phyloP scores from a whole-genome alignment of 2,113 vertebrate species.

The Xenopus borealis region DNA sequence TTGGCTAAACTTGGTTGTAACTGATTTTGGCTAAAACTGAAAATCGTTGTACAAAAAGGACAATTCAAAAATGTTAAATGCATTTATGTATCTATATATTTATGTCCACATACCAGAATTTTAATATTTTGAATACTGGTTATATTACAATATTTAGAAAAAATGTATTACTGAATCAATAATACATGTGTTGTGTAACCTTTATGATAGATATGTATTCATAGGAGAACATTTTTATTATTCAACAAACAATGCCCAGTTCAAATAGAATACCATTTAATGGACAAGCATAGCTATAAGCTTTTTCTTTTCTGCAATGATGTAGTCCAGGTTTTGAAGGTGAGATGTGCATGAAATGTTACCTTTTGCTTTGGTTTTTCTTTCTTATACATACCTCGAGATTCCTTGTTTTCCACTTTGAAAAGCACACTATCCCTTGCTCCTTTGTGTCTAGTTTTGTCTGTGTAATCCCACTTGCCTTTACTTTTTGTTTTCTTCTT shows the following conservation, averaged over 20 bases:
- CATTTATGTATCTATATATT: too few relatives aligned
- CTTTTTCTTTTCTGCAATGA: constrained; percentile 33
- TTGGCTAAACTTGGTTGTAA: too few relatives aligned
- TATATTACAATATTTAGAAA: too few relatives aligned
- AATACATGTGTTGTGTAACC: too few relatives aligned
- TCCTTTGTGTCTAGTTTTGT: constrained; percentile 37
- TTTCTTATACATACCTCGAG: constrained; percentile 45
- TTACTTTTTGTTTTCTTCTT: constrained; percentile 48
- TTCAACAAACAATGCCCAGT: constrained; percentile 51
- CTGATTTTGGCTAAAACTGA: too few relatives aligned
- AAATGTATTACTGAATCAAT: too few relatives aligned
- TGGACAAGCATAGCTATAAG: constrained; percentile 35
- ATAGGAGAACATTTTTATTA: constrained; percentile 41
- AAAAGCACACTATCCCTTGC: constrained; percentile 47
- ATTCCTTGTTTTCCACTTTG: constrained; percentile 44
- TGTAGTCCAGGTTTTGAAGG: constrained; percentile 57
- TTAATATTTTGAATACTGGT: too few relatives aligned
- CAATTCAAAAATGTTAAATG: too few relatives aligned
- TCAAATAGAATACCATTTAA: constrained; percentile 50
- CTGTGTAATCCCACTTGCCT: constrained; percentile 49
- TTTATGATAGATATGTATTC: too few relatives aligned
- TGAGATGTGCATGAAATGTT: constrained; percentile 54
- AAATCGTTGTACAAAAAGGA: too few relatives aligned
- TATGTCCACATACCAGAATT: too few relatives aligned
- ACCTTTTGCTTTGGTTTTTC: constrained; percentile 56